A percentile compares a stretch with the other conserved stretches of the same genome.
Evolutionary conservation across 2,888 invertebrate genomes (phyloP).

Genomic region (Tenthredo mesomela): DNA sequence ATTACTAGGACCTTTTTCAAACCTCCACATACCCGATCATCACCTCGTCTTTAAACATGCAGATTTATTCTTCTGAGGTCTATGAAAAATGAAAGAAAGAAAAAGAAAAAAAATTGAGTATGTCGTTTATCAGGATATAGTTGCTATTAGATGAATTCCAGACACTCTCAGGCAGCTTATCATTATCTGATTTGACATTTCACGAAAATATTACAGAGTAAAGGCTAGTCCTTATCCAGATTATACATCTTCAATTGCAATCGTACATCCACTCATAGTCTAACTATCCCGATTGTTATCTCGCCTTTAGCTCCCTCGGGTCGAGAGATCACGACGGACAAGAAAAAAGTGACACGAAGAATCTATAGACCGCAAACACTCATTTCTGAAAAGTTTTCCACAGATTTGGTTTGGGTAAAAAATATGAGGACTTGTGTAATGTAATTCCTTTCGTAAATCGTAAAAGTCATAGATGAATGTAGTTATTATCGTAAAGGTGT

Average conservation of each 20-base stretch:
- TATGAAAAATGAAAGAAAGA: neutral
- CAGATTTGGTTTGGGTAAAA: neutral
- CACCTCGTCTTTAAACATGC: slow-evolving; percentile 7
- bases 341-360: neutral
- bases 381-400: neutral
- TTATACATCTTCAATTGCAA: slow-evolving; percentile 48
- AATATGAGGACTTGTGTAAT: no score
- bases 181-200: slow-evolving; percentile 72
- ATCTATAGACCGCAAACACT: neutral
- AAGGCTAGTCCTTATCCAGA: slow-evolving; percentile 61
- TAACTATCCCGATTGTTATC: slow-evolving; percentile 75
- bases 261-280: slow-evolving; percentile 65
- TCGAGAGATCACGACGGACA: neutral
- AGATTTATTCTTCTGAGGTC: neutral
- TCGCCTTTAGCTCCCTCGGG: slow-evolving; percentile 19
- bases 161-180: slow-evolving; percentile 8
- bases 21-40: slow-evolving; percentile 57
- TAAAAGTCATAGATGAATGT: no score
- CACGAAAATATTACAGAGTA: slow-evolving; percentile 66
- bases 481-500: no score
- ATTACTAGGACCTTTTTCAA: neutral
- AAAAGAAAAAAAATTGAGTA: neutral
- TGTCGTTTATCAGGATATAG: neutral
- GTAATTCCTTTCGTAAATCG: no score
- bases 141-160: neutral